Evolutionary conservation across 2,113 vertebrate genomes (phyloP), one percentile per base, ranked within the genome.

Genomic region (Glaucomys volans): DNA sequence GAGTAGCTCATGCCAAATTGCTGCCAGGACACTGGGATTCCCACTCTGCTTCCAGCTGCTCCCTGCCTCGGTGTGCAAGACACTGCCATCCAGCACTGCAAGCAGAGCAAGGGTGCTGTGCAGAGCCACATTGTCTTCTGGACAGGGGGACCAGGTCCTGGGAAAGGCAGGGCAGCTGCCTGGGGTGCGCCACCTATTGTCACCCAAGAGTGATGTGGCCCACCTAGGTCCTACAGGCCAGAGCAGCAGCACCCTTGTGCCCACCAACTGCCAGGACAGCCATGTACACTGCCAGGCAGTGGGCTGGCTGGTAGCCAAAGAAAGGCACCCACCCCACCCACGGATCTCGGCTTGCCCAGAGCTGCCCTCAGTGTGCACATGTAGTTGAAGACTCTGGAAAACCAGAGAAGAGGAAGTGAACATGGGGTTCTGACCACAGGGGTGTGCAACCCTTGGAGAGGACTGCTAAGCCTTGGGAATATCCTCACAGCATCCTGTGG

Each of bases 321-420:
- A 71, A 91, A 96, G 71, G 93, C 93, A 3, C 82, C 96, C 44
- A 47, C 44, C 44, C 5, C 44, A 47, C 40, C 95, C 93, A 0
- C 84, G 11, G 54, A 37, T 12, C 13, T n/a, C 62, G 93, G 76
- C n/a, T 91, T 69, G 0, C 6, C 75, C 81, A 71, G 35, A 18
- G 9, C 40, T 47, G 37, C 86, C 24, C 62, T 12, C 50, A 93
- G 40, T 47, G 54, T 30, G 4, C 20, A 17, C 14, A 40, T 0
- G 20, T 62, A 40, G 66, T 7, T 20, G 28, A 32, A 4, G 28
- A 87, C 74, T 28, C 30, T 40, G 17, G 54, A 57, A 26, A 35
- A 8, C 0, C 3, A 24, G 0, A 50, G 14, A 5, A 3, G n/a
- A 5, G 0, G 18, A 6, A 4, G 4, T 9, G n/a, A 0, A 0